These are phyloP conservation scores for Jordanella pulchra DNA, from an alignment of 2,797 vertebrate species.

Conservation along the genomic window DNA sequence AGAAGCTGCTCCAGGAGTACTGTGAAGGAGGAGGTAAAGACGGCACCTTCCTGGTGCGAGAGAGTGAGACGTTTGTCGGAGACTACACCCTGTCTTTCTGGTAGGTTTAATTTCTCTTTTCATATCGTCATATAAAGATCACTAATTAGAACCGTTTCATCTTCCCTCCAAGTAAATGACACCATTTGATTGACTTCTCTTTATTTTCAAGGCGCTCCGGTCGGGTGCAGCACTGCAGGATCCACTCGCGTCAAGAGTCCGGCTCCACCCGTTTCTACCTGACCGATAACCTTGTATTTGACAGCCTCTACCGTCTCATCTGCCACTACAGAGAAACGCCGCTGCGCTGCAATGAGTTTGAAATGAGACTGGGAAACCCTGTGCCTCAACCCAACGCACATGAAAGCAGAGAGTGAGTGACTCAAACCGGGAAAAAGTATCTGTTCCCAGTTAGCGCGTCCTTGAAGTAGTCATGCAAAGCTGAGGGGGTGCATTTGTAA, in stretches of 20 bases:
- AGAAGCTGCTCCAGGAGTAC: constrained; percentile 92
- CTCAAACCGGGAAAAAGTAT: neutral
- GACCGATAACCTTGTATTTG: constrained; percentile 96
- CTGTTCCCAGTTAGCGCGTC: neutral
- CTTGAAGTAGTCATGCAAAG: too few relatives aligned
- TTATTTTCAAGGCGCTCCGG: constrained; percentile 85
- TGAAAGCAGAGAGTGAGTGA: constrained; percentile 94
- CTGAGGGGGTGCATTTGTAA: too few relatives aligned
- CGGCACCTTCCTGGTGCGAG: constrained; percentile 93
- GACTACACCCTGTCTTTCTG: constrained; percentile 98
- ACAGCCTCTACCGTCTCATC: constrained; percentile 95
- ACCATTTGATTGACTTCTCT: neutral
- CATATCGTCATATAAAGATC: neutral
- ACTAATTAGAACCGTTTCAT: neutral
- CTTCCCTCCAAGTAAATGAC: neutral
- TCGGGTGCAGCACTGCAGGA: constrained; percentile 95
- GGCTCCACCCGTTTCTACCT: constrained; percentile 96
- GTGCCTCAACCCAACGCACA: constrained; percentile 97
- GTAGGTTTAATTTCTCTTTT: constrained; percentile 64
- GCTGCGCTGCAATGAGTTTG: constrained; percentile 95
- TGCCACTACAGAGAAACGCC: constrained; percentile 96
- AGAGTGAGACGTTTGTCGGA: constrained; percentile 96
- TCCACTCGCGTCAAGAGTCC: constrained; percentile 94
- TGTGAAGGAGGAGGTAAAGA: constrained; percentile 93
- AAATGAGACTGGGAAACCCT: constrained; percentile 93